Evolutionary conservation across 1,140 invertebrate species (phyloP), one percentile per base, ranked within the genome.

Genomic region (Bathynomus jamesi): DNA sequence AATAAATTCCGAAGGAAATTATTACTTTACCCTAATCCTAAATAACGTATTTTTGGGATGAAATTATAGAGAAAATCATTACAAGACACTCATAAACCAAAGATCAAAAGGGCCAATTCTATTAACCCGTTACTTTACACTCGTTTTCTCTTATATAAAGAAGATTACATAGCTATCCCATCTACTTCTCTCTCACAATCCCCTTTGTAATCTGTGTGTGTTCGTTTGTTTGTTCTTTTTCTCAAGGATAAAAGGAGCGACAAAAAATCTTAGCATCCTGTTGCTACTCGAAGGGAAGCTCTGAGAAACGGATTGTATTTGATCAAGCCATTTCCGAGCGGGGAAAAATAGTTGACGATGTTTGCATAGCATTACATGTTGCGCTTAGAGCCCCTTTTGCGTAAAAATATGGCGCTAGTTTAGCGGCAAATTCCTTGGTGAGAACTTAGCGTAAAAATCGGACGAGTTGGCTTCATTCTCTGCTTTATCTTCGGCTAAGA

Each of bases 11-110:
- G n/a, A n/a, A n/a, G n/a, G 21, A 53, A 2, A 53, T 53, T 53
- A 17, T 17, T 53, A 21, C 21, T 53, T 1, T 1, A 17, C 21
- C 40, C 1, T 5, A 53, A 21, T 53, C 40, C 21, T 53, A 53
- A 53, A 53, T 53, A 53, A 53, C 2, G 5, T 11, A 40, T 17
- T 17, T 53, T 53, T 17, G 40, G 40, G 21, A 21, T 53, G 11
- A n/a, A 53, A 53, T 53, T 53, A 17, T 53, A 53, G 40, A 53
- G 40, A 53, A 53, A 53, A 53, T 53, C 40, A 53, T 53, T 53
- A 53, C 40, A 53, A 53, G 5, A 53, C 21, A 17, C 40, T 53
- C 40, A 17, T 53, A 53, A 53, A 53, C 40, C 21, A 53, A 21
- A 53, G 40, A 53, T 53, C 40, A 53, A 53, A 53, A 53, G 21